These are phyloP conservation scores for Scarus forsteni DNA, from an alignment of 2,797 vertebrate genomes.

Conservation along the genomic window DNA sequence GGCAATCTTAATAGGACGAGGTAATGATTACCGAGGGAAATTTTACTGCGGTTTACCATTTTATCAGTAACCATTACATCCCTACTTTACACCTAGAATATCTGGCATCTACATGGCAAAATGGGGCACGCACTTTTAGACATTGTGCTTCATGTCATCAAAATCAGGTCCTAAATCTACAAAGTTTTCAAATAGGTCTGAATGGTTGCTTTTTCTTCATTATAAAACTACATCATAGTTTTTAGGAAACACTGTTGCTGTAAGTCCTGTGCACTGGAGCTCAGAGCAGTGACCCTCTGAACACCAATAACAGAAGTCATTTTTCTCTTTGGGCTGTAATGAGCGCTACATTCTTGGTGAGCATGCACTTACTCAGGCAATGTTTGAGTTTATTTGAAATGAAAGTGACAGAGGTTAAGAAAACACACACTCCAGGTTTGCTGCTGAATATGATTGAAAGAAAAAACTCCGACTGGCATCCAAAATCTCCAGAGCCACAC, in stretches of 20 bases:
- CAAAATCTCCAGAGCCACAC: constrained; percentile 5
- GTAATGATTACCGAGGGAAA: no score
- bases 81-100: no score
- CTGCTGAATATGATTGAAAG: constrained; percentile 28
- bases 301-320: neutral
- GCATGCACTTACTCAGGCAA: constrained; percentile 21
- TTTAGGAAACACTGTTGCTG: no score
- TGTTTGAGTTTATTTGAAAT: constrained; percentile 48
- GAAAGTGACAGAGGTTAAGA: constrained; percentile 60
- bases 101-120: no score
- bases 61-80: no score
- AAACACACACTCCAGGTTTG: constrained; percentile 43
- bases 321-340: constrained; percentile 8
- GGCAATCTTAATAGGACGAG: no score
- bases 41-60: no score
- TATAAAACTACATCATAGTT: no score
- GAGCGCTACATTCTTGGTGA: constrained; percentile 12
- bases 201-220: neutral
- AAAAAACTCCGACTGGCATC: constrained; percentile 19
- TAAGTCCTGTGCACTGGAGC: neutral
- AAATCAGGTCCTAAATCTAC: no score
- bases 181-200: no score
- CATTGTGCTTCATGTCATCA: no score
- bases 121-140: no score
- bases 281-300: neutral